phyloP scores from a whole-genome alignment of 2,113 vertebrate genomes.

The Onychostruthus taczanowskii region DNA sequence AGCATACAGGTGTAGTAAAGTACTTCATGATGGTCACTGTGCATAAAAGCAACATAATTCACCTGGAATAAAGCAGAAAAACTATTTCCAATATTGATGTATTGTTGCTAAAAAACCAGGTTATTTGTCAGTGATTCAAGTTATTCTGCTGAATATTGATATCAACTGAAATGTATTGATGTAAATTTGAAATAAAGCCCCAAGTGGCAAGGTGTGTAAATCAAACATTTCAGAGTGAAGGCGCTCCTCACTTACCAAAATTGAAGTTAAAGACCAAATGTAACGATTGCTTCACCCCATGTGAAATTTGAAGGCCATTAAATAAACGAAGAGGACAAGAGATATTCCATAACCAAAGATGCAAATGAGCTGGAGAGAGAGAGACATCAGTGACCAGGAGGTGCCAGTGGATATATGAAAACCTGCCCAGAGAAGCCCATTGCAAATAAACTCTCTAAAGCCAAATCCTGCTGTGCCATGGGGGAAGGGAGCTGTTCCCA shows the following conservation, averaged over 20 bases:
- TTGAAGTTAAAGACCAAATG: constrained; percentile 79
- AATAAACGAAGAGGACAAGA: constrained; percentile 80
- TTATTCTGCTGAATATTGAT: neutral
- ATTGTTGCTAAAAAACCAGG: neutral
- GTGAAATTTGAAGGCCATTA: constrained; percentile 77
- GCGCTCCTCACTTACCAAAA: constrained; percentile 77
- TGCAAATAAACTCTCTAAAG: neutral
- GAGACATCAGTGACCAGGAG: neutral
- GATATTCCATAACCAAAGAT: constrained; percentile 76
- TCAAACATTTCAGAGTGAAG: neutral
- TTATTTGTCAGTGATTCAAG: neutral
- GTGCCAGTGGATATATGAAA: rapidly evolving
- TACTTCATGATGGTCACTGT: rapidly evolving
- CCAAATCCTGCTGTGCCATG: rapidly evolving
- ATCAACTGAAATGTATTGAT: neutral
- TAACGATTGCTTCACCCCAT: constrained; percentile 79
- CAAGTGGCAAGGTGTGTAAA: neutral
- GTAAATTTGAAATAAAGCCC: neutral
- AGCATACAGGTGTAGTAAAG: constrained; percentile 20
- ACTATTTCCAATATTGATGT: neutral
- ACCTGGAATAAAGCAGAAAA: constrained; percentile 8
- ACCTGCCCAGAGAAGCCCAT: neutral
- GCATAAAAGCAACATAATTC: neutral
- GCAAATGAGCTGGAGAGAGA: constrained; percentile 71
- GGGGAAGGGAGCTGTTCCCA: neutral